These are phyloP conservation scores for Agonum fuliginosum DNA, from an alignment of 2,888 invertebrate species.

Conservation along the genomic window DNA sequence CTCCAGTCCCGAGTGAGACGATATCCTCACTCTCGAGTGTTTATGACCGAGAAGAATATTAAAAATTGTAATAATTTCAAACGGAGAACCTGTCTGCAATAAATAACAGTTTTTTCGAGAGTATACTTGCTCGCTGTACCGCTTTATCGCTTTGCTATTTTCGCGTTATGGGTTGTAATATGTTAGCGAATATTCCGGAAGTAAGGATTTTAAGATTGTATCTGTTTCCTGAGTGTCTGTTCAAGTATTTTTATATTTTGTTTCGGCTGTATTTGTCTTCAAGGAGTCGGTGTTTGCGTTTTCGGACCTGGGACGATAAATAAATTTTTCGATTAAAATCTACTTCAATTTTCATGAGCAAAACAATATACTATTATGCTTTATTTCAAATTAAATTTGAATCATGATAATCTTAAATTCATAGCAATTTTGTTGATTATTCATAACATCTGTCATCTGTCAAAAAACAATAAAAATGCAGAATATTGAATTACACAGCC, in stretches of 20 bases:
- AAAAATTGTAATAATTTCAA: constrained; percentile 53
- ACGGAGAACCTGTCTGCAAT: constrained; percentile 31
- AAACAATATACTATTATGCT: too few species aligned
- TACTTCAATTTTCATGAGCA: too few species aligned
- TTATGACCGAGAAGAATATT: constrained; percentile 41
- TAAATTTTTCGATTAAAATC: too few species aligned
- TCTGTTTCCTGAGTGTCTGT: constrained; percentile 7
- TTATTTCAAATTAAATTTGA: too few species aligned
- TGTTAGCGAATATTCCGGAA: constrained; percentile 32
- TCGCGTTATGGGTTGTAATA: constrained; percentile 44
- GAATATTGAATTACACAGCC: too few species aligned
- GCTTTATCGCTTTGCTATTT: constrained; percentile 45
- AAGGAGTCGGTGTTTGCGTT: too few species aligned
- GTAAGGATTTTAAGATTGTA: constrained; percentile 37
- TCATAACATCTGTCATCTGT: too few species aligned
- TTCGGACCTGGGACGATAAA: too few species aligned
- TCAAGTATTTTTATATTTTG: neutral
- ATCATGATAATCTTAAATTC: too few species aligned
- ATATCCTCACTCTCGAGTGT: constrained; percentile 6
- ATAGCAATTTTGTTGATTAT: too few species aligned
- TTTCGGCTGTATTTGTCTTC: neutral
- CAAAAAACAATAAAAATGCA: too few species aligned
- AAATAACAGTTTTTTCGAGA: constrained; percentile 45
- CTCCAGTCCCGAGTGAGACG: constrained; percentile 18
- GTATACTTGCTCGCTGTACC: neutral